Percentiles rank a stretch among this genome's conserved stretches.
phyloP scores from a whole-genome alignment of 2,888 invertebrate genomes.

The Caenorhabditis sinica region DNA sequence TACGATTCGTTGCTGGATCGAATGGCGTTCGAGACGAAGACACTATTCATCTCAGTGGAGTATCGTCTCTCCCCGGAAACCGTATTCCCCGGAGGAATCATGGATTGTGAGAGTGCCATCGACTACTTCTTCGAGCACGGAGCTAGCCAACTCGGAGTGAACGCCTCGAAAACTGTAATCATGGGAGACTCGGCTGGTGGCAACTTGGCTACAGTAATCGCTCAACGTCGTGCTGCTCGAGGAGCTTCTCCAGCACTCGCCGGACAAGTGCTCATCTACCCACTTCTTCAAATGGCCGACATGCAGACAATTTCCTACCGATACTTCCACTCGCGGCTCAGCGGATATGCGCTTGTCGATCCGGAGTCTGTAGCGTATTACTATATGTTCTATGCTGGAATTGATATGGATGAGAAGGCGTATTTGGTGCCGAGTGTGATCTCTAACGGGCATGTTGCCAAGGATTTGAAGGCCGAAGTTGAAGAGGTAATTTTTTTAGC shows the following conservation, averaged over 20 bases:
- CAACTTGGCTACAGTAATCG: conserved; percentile 75
- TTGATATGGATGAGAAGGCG: conserved; percentile 71
- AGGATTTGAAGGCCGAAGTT: conserved; percentile 49
- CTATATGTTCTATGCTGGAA: conserved; percentile 78
- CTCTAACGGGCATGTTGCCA: conserved; percentile 74
- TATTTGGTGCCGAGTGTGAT: conserved; percentile 69
- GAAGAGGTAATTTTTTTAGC: conserved; percentile 46
- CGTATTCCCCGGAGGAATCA: conserved; percentile 83
- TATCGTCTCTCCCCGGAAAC: conserved; percentile 84
- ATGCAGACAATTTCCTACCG: conserved; percentile 83
- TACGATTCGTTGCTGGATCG: conserved; percentile 76
- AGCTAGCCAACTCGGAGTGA: conserved; percentile 69
- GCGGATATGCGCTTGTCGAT: conserved; percentile 75
- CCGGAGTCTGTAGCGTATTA: conserved; percentile 76
- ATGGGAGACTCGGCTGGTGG: conserved; percentile 82
- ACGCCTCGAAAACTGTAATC: conserved; percentile 73
- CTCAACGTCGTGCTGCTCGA: conserved; percentile 69
- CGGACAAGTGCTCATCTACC: conserved; percentile 83
- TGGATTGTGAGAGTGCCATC: conserved; percentile 84
- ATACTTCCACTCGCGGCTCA: conserved; percentile 67
- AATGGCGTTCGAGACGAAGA: conserved; percentile 71
- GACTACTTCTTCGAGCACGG: conserved; percentile 79
- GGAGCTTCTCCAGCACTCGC: conserved; percentile 67
- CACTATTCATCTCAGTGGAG: conserved; percentile 73
- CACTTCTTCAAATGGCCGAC: conserved; percentile 84